Evolutionary conservation across 1,140 invertebrate species (phyloP), one percentile per base, ranked within the genome.

Genomic region (Caenorhabditis latens): DNA sequence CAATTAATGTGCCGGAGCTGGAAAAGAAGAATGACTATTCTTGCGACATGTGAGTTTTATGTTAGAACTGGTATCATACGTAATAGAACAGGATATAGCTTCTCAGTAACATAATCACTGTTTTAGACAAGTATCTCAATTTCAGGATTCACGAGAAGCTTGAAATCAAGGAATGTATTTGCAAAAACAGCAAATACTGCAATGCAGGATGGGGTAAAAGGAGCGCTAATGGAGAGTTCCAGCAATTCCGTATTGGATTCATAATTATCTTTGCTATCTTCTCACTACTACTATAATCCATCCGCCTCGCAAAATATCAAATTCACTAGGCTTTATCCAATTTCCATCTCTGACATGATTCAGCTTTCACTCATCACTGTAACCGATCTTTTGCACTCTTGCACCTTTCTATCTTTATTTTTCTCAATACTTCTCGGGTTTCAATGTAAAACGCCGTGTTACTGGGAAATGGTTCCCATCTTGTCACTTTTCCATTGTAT

Each of bases 111-210:
- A 32, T 1, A 32, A 32, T 2, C 32, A 32, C 32, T 1, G 2
- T 32, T 32, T 2, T 32, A 32, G 32, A 32, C 2, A 32, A 32
- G 32, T 2, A 32, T 32, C 32, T 32, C 1, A 32, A 16, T 86
- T 89, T 14, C 84, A 90, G 89, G 63, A 61, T 90, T 8, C 90
- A 90, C 67, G 89, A 91, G 32, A 65, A 85, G 43, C 61, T 90
- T 7, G 90, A 90, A 89, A 90, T 91, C 84, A 91, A 90, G 42
- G 90, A 90, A 84, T 90, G 90, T 84, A 91, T 90, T 55, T 90
- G 90, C 71, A 90, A 88, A 65, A 57, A 89, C 16, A 43, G 88
- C 86, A 90, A 89, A 19, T 90, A 90, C 65, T 90, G 90, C 53
- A 91, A 91, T 58, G 86, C 86, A 4, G 71, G 71, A 50, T 79